phyloP scores from a whole-genome alignment of 2,797 vertebrate species.

The Peromyscus nudipes region DNA sequence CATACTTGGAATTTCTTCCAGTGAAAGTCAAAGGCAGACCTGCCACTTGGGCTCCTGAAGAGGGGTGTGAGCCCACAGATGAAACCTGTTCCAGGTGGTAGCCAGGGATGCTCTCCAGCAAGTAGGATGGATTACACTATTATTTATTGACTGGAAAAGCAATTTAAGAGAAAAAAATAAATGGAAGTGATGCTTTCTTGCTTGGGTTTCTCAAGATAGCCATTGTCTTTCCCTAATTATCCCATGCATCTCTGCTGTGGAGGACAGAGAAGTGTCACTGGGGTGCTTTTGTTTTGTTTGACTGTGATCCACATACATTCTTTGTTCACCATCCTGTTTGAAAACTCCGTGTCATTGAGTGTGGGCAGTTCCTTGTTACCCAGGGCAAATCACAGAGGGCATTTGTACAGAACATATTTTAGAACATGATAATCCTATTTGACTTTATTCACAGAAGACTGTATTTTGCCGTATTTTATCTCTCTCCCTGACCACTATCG shows the following conservation, averaged over 20 bases:
- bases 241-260: slow-evolving; percentile 8
- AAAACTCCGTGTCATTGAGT: slow-evolving; percentile 54
- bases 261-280: background rate
- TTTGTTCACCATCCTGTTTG: slow-evolving; percentile 60
- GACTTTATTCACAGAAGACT: slow-evolving; percentile 79
- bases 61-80: slow-evolving; percentile 20
- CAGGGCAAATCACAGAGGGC: slow-evolving; percentile 52
- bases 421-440: slow-evolving; percentile 73
- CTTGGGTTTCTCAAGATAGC: slow-evolving; percentile 59
- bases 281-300: slow-evolving; percentile 56
- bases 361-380: slow-evolving; percentile 35
- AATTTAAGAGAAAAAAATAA: slow-evolving; percentile 68
- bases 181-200: slow-evolving; percentile 67
- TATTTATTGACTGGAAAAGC: slow-evolving; percentile 72
- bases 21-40: slow-evolving; percentile 50
- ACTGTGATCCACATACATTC: background rate
- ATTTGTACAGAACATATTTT: slow-evolving; percentile 71
- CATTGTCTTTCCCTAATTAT: slow-evolving; percentile 53
- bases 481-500: slow-evolving; percentile 76
- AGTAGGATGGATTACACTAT: slow-evolving; percentile 19
- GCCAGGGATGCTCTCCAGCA: slow-evolving; percentile 28
- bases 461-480: slow-evolving; percentile 77
- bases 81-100: background rate
- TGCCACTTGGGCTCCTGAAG: slow-evolving; percentile 12
- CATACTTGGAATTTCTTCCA: slow-evolving; percentile 44